Conservation (phyloP, 2,888 invertebrate genomes). For the Alsophila aescularia region DNA sequence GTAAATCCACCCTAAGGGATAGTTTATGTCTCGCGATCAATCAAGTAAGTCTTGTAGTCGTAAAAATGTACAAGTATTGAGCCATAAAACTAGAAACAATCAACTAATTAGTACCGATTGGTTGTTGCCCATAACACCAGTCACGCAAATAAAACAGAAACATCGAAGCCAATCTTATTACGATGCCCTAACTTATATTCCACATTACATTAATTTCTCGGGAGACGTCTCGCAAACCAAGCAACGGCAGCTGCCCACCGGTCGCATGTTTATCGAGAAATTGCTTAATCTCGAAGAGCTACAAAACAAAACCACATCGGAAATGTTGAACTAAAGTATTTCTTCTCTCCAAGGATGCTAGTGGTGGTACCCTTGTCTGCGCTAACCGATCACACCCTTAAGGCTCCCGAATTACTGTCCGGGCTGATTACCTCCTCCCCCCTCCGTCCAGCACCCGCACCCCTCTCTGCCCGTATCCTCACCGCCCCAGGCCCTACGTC, state of each 20-base stretch:
- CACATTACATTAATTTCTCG: slow-evolving; percentile 81
- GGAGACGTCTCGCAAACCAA: slow-evolving; percentile 78
- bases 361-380: slow-evolving; percentile 80
- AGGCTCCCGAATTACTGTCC: slow-evolving; percentile 82
- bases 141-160: slow-evolving; percentile 67
- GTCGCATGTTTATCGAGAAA: slow-evolving; percentile 81
- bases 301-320: slow-evolving; percentile 83
- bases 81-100: slow-evolving; percentile 38
- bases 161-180: slow-evolving; percentile 73
- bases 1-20: slow-evolving; percentile 15
- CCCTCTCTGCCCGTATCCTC: slow-evolving; percentile 45
- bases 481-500: slow-evolving; percentile 68
- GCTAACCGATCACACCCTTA: slow-evolving; percentile 83
- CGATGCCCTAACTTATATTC: slow-evolving; percentile 70
- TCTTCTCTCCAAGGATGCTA: slow-evolving; percentile 80
- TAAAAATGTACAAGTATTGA: slow-evolving; percentile 29
- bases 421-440: slow-evolving; percentile 75
- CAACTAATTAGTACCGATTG: slow-evolving; percentile 46
- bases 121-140: slow-evolving; percentile 62
- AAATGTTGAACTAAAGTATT: slow-evolving; percentile 83
- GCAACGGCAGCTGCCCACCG: slow-evolving; percentile 74
- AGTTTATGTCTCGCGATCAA: slow-evolving; percentile 26
- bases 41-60: slow-evolving; percentile 27
- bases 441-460: slow-evolving; percentile 46
- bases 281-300: slow-evolving; percentile 82